phyloP scores from a whole-genome alignment of 2,888 invertebrate species.

The Caenorhabditis drosophilae region DNA sequence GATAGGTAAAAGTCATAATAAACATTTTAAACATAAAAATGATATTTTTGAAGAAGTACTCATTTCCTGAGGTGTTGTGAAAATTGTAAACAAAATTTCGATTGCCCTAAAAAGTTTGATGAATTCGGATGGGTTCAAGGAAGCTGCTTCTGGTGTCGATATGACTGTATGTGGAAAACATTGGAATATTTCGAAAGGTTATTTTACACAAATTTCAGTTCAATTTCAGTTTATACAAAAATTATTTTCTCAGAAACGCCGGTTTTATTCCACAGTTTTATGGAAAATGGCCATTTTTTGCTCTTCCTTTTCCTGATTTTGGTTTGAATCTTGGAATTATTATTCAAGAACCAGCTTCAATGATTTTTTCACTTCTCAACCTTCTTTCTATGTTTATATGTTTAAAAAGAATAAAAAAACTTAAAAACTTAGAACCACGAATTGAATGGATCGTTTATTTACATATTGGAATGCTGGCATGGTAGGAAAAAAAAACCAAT shows the following conservation, averaged over 20 bases:
- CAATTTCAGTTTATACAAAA: not conserved
- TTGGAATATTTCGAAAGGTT: slow-evolving; percentile 43
- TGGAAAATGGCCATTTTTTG: slow-evolving; percentile 64
- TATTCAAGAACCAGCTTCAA: slow-evolving; percentile 61
- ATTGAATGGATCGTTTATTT: slow-evolving; percentile 51
- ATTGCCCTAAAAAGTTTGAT: slow-evolving; percentile 13
- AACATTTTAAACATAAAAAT: not conserved
- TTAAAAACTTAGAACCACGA: slow-evolving; percentile 16
- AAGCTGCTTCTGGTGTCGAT: slow-evolving; percentile 51
- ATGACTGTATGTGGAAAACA: slow-evolving; percentile 60
- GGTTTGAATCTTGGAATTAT: slow-evolving; percentile 16
- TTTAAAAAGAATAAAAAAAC: slow-evolving; percentile 21
- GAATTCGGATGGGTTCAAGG: slow-evolving; percentile 22
- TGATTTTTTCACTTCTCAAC: slow-evolving; percentile 58
- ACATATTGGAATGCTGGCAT: slow-evolving; percentile 45
- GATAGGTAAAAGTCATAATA: slow-evolving; percentile 22
- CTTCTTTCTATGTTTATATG: slow-evolving; percentile 41
- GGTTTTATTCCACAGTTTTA: slow-evolving; percentile 56
- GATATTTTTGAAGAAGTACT: slow-evolving; percentile 13
- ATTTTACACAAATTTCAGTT: too few species aligned
- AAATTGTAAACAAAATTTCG: slow-evolving; percentile 7
- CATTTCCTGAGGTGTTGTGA: slow-evolving; percentile 10
- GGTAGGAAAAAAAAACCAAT: slow-evolving; percentile 26
- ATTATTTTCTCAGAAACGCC: slow-evolving; percentile 12
- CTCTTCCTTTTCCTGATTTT: slow-evolving; percentile 37